Conservation (phyloP, 2,113 vertebrate genomes). For the Microtus ochrogaster region DNA sequence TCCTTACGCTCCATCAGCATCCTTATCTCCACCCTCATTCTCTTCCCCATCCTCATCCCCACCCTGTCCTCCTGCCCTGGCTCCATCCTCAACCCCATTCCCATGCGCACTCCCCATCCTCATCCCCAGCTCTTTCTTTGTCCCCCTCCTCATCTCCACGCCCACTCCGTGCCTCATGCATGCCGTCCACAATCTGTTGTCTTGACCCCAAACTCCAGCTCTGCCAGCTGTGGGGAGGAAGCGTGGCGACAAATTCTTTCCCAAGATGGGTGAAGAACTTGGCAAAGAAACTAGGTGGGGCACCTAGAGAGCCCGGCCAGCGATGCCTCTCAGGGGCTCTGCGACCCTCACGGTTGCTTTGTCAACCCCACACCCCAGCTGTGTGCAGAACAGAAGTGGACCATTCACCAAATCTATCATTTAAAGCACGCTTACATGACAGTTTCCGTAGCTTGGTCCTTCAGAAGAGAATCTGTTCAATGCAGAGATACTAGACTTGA, state of each 20-base stretch:
- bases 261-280: not conserved
- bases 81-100: not conserved
- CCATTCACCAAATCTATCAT: too few species aligned
- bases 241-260: not conserved
- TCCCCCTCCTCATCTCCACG: not conserved
- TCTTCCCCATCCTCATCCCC: not conserved
- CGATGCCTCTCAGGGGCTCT: fast-evolving
- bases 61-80: not conserved
- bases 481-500: not conserved
- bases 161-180: not conserved
- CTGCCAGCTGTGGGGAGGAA: not conserved
- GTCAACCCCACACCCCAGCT: not conserved
- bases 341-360: not conserved
- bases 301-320: not conserved
- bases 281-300: not conserved
- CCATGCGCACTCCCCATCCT: too few species aligned
- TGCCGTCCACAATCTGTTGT: not conserved
- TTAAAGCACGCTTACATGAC: not conserved
- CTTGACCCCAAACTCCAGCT: not conserved
- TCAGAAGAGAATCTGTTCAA: not conserved
- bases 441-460: not conserved
- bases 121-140: not conserved
- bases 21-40: not conserved
- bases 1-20: too few species aligned
- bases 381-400: not conserved